phyloP scores from a whole-genome alignment of 2,113 vertebrate species.

The Micronycteris hirsuta region DNA sequence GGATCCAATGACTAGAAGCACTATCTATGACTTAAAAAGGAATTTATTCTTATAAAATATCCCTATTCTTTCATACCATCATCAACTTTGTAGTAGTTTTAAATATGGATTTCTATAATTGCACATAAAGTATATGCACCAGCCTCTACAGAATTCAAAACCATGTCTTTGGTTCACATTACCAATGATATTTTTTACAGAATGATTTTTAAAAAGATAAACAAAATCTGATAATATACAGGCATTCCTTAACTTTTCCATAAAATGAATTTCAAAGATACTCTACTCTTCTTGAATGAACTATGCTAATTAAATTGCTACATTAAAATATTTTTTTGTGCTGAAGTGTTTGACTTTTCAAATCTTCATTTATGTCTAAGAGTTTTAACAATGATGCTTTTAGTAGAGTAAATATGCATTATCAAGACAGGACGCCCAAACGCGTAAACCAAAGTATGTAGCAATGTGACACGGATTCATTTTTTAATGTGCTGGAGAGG shows the following conservation, averaged over 20 bases:
- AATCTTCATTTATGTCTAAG: not conserved
- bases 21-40: not conserved
- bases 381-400: not conserved
- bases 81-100: not conserved
- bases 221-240: not conserved
- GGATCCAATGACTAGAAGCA: not conserved
- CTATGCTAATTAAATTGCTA: not conserved
- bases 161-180: not conserved
- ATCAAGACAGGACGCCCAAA: not conserved
- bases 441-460: not conserved
- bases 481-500: not conserved
- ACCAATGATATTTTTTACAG: not conserved
- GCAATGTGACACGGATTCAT: not conserved
- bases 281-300: not conserved
- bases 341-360: not conserved
- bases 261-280: not conserved
- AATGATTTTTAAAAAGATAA: not conserved
- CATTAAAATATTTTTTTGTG: not conserved
- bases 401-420: not conserved
- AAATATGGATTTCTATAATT: not conserved
- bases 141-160: not conserved
- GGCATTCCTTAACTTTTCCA: not conserved
- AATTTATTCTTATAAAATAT: not conserved
- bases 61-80: fast-evolving
- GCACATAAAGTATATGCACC: not conserved